Evolutionary conservation across 2,888 invertebrate genomes (phyloP), one percentile per base, ranked within the genome.

Genomic region (Teleiodes luculella): DNA sequence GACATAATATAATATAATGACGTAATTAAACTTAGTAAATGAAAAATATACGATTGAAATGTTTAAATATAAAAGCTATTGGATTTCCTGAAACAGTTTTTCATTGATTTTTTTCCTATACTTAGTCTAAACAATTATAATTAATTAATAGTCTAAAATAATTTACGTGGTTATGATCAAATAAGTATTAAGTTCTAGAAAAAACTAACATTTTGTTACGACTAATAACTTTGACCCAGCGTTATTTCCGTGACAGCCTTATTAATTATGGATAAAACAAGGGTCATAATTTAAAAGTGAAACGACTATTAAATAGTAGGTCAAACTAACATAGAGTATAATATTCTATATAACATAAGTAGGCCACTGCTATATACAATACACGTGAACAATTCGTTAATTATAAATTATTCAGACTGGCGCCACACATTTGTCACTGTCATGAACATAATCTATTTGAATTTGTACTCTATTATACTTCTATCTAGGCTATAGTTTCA

Each of bases 331-430:
- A n/a, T 20, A 41, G 8, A n/a, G 11, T 43, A 20, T 13, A 43
- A 20, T 43, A 43, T 10, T 3, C 7, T 7, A 14, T 14, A n/a
- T 31, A 33, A 5, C 33, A 35, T 33, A 18, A 33, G 14, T 18
- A 14, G 18, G 16, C 3, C 39, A 16, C 39, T 16, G 16, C 10
- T n/a, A n/a, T n/a, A n/a, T n/a, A n/a, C n/a, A n/a, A n/a, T 16
- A 35, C n/a, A n/a, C 14, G 28, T 31, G 31, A 31, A 31, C 46
- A 47, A 47, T 48, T 35, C 18, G 18, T 48, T 48, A 35, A 48
- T 48, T 48, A 11, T 48, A 14, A 43, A 33, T 33, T 33, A 33
- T 33, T n/a, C 33, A 11, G 43, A 24, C 43, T 14, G 43, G 43
- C 43, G 43, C 43, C 43, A 43, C 28, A 24, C 24, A 24, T 24